Evolutionary conservation across 2,888 invertebrate species (phyloP), one percentile per base, ranked within the genome.

Genomic region (Phortica magna): DNA sequence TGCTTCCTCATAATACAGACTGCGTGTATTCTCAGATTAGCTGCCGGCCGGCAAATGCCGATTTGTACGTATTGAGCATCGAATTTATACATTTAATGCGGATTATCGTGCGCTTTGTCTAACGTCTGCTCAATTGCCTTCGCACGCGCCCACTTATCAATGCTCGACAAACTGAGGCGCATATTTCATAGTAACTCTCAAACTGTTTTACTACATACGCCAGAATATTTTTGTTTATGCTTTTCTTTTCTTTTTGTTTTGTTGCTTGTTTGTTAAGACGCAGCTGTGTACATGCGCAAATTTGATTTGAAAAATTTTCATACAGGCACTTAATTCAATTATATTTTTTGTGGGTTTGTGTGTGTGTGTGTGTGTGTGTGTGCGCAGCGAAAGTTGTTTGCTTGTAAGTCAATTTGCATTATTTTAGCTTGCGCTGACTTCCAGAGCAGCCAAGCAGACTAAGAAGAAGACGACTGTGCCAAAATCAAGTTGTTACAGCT

Each of bases 241-340:
- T n/a, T n/a, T n/a, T n/a, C n/a, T n/a, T n/a, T n/a, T n/a, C n/a
- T n/a, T n/a, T 31, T 31, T 31, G 0, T 31, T 31, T 31, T 31
- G 31, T 31, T 31, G 31, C 31, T 31, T 31, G 31, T 64, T 64
- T 64, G 9, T 14, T 64, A 9, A 3, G 64, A 14, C 10, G 64
- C 64, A 39, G 64, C 39, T 64, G 31, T 48, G 48, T 14, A 6
- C 10, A 64, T 31, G 31, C 14, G 12, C 7, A 64, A 39, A 64
- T 64, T 31, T 64, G 14, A 64, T 64, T 64, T 64, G 6, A 22
- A 64, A 14, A 31, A 64, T 64, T 17, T 64, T 31, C 39, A 64
- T 9, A 10, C 14, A 31, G 10, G 31, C 31, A 31, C 12, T 31
- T 64, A 2, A 64, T 64, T 64, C 39, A 64, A 64, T 39, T 64